A percentile compares a stretch with the other conserved stretches of the same genome.
Evolutionary conservation across 2,888 invertebrate genomes (phyloP).

Genomic region (Entomobrya multifasciata): DNA sequence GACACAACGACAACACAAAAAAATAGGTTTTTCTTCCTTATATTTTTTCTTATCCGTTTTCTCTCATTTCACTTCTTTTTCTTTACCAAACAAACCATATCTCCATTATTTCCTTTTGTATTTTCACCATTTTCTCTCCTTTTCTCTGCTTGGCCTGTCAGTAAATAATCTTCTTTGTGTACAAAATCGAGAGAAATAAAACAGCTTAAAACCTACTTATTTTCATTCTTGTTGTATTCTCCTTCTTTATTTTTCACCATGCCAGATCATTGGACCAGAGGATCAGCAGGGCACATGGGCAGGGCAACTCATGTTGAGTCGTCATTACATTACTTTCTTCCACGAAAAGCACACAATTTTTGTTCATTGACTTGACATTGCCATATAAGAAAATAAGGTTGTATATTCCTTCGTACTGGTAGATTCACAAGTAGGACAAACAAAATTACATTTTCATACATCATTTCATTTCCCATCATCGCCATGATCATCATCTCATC

Average conservation of each 20-base stretch:
- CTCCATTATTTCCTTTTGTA: neutral
- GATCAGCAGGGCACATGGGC: too few relatives aligned
- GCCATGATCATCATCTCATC: neutral
- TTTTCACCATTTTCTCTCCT: neutral
- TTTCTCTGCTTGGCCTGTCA: neutral
- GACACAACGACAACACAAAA: neutral
- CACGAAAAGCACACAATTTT: neutral
- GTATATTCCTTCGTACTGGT: too few relatives aligned
- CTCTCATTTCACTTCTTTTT: neutral
- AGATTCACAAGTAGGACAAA: slow-evolving; percentile 18
- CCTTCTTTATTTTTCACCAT: too few relatives aligned
- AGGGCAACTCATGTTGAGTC: neutral
- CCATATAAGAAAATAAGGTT: neutral
- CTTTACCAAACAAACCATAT: neutral
- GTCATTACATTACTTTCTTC: neutral
- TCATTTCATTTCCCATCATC: slow-evolving; percentile 67
- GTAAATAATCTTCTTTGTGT: neutral
- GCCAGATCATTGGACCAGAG: too few relatives aligned
- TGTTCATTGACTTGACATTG: neutral
- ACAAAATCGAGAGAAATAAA: too few relatives aligned
- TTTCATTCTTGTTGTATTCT: too few relatives aligned
- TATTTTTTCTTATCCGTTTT: too few relatives aligned
- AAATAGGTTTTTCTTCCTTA: neutral
- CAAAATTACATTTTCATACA: slow-evolving; percentile 70
- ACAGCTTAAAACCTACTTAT: too few relatives aligned